Evolutionary conservation across 2,113 vertebrate genomes (phyloP).

Genomic region (Tautogolabrus adspersus): DNA sequence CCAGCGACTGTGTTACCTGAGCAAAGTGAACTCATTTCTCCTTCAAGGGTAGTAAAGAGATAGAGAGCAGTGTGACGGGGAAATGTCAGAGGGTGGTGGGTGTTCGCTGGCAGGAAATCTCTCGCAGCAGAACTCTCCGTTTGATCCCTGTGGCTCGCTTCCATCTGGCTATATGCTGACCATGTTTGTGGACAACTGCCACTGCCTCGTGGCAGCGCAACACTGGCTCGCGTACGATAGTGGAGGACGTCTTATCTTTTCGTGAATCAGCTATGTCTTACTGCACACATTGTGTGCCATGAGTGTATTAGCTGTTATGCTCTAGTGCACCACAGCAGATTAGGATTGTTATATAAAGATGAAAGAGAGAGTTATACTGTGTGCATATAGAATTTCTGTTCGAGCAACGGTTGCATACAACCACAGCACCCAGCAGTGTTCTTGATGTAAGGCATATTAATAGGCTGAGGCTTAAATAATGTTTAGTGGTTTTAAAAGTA

Average conservation of each 20-base stretch:
- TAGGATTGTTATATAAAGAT: conserved; percentile 26
- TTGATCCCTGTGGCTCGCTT: conserved; percentile 74
- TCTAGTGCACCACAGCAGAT: conserved; percentile 32
- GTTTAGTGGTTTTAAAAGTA: too few relatives aligned
- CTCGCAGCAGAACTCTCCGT: conserved; percentile 59
- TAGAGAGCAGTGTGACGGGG: conserved; percentile 31
- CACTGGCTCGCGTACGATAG: conserved; percentile 46
- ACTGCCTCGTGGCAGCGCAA: conserved; percentile 48
- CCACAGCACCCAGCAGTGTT: not conserved
- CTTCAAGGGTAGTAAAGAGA: conserved; percentile 56
- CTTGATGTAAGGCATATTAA: not conserved
- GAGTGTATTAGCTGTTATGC: conserved; percentile 39
- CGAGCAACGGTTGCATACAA: not conserved
- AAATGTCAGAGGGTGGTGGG: conserved; percentile 63
- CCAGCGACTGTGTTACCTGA: conserved; percentile 40
- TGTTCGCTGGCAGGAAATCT: conserved; percentile 67
- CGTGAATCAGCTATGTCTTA: conserved; percentile 46
- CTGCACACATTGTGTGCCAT: conserved; percentile 54
- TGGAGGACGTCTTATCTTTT: conserved; percentile 34
- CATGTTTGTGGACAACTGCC: conserved; percentile 66
- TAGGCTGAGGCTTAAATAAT: not conserved
- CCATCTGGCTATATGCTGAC: conserved; percentile 73
- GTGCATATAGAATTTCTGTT: not conserved
- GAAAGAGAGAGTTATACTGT: conserved; percentile 14
- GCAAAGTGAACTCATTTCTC: conserved; percentile 57